These are phyloP conservation scores for Lycocerus yunnanus DNA, from an alignment of 2,888 invertebrate genomes.

Conservation along the genomic window DNA sequence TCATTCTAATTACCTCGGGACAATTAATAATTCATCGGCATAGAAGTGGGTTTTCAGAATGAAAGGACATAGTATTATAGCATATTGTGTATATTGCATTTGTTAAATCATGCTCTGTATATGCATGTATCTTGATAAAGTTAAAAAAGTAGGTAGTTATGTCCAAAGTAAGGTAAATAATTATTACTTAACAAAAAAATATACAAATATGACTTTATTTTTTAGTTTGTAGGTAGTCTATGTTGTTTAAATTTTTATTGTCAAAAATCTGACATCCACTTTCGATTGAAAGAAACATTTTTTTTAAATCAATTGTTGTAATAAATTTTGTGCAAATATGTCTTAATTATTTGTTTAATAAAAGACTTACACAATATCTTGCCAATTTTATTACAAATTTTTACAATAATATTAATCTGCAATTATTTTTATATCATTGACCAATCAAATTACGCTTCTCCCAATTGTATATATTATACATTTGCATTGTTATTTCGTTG, in stretches of 20 bases:
- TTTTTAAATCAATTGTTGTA: background rate
- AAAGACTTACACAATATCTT: constrained; percentile 4
- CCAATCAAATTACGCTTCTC: constrained; percentile 57
- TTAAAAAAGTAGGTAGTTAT: constrained; percentile 51
- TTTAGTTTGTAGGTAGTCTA: constrained; percentile 48
- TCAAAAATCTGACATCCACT: background rate
- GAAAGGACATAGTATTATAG: constrained; percentile 36
- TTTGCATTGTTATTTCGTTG: constrained; percentile 56
- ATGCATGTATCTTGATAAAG: constrained; percentile 52
- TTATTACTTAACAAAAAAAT: constrained; percentile 25
- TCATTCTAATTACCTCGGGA: constrained; percentile 8
- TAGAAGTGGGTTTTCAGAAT: constrained; percentile 12
- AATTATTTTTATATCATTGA: constrained; percentile 58
- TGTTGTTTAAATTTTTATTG: constrained; percentile 43
- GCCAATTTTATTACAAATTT: constrained; percentile 14
- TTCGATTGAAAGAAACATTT: background rate
- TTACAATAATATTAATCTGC: constrained; percentile 24
- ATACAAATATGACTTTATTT: constrained; percentile 11
- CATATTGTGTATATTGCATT: constrained; percentile 44
- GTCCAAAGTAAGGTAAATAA: constrained; percentile 48
- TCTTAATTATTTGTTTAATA: background rate
- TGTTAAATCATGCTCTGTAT: constrained; percentile 55
- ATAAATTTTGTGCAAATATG: background rate
- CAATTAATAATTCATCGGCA: background rate
- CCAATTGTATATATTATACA: constrained; percentile 54